A percentile compares a stretch with the other conserved stretches of the same genome.
Conservation (phyloP, 2,888 invertebrate genomes). For the Idaea straminata region DNA sequence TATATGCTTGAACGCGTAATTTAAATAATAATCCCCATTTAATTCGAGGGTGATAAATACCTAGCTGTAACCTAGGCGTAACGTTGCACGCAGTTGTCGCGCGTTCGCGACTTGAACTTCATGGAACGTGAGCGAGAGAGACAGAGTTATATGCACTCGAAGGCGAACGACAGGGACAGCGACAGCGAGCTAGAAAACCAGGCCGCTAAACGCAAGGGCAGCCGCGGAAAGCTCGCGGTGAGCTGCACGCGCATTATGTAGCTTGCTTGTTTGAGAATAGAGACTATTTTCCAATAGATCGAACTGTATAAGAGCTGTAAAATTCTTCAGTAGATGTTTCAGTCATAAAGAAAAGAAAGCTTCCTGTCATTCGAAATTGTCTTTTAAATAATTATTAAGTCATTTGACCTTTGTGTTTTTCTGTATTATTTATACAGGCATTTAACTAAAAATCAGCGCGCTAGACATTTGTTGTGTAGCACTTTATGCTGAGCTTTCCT, state of each 20-base stretch:
- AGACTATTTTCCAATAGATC: constrained; percentile 32
- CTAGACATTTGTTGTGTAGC: no score
- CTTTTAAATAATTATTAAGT: no score
- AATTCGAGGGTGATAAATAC: not conserved
- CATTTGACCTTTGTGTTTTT: no score
- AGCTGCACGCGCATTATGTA: constrained; percentile 72
- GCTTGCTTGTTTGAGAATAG: constrained; percentile 46
- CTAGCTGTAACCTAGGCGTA: constrained; percentile 38
- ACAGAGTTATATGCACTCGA: constrained; percentile 76
- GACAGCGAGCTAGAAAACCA: constrained; percentile 91
- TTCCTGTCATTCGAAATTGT: no score
- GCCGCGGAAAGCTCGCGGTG: constrained; percentile 86
- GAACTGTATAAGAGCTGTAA: not conserved
- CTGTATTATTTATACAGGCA: no score
- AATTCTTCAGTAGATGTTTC: no score
- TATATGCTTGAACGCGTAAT: not conserved
- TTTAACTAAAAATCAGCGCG: no score
- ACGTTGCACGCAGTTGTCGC: constrained; percentile 75
- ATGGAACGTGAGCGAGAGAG: constrained; percentile 74
- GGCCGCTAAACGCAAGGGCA: constrained; percentile 75
- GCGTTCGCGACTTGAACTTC: constrained; percentile 73
- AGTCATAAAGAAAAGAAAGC: no score
- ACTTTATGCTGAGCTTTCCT: no score
- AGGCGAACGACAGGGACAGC: constrained; percentile 84
- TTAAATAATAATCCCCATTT: not conserved